Evolutionary conservation across 2,888 invertebrate genomes (phyloP).

Genomic region (Caenorhabditis virilis): DNA sequence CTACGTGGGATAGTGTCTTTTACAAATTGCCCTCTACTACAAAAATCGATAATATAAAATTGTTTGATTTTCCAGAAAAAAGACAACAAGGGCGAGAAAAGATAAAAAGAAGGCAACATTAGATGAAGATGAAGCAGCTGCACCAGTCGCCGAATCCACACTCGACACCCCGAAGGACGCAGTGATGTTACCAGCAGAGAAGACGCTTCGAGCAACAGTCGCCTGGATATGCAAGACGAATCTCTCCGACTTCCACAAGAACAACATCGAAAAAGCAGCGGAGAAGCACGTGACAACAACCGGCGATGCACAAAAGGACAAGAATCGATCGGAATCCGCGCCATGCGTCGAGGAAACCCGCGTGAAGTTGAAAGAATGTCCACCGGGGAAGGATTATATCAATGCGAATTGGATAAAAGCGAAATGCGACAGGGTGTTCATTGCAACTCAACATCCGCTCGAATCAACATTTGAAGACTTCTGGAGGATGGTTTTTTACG

Average conservation of each 20-base stretch:
- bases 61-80: too few species aligned
- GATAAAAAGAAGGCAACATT: too few species aligned
- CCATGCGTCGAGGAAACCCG: conserved; percentile 3
- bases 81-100: too few species aligned
- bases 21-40: too few species aligned
- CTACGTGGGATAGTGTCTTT: too few species aligned
- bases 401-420: conserved; percentile 21
- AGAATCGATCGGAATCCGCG: background rate
- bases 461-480: conserved; percentile 26
- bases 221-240: background rate
- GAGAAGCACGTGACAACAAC: too few species aligned
- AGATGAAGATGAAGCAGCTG: background rate
- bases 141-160: background rate
- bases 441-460: conserved; percentile 33
- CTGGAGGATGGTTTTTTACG: conserved; percentile 37
- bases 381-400: background rate
- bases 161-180: too few species aligned
- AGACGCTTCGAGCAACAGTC: background rate
- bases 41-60: too few species aligned
- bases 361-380: conserved; percentile 2
- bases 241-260: too few species aligned
- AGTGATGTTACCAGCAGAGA: conserved; percentile 1
- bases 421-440: conserved; percentile 10
- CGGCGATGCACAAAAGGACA: too few species aligned
- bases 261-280: too few species aligned